These are phyloP conservation scores for Gastrophysa polygoni DNA, from an alignment of 2,888 invertebrate genomes.

Conservation along the genomic window DNA sequence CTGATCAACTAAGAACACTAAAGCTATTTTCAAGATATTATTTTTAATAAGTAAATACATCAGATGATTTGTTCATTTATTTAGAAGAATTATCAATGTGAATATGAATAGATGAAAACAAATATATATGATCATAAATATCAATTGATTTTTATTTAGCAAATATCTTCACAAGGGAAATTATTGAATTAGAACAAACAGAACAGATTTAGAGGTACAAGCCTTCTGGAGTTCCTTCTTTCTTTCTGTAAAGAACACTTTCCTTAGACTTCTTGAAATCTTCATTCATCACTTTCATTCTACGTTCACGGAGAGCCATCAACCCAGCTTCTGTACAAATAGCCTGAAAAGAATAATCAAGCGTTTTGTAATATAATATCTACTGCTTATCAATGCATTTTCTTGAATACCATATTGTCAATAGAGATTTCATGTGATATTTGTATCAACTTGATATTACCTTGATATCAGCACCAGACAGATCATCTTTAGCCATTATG, in stretches of 20 bases:
- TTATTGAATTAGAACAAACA: conserved; percentile 5
- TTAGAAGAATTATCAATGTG: too few relatives aligned
- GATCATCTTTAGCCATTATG: conserved; percentile 99
- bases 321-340: conserved; percentile 99
- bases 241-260: conserved; percentile 97
- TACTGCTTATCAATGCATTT: too few relatives aligned
- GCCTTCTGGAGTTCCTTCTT: conserved; percentile 99
- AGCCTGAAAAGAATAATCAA: conserved; percentile 74
- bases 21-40: too few relatives aligned
- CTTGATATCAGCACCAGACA: conserved; percentile 97
- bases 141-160: background rate
- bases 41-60: too few relatives aligned
- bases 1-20: background rate
- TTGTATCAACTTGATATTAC: conserved; percentile 61
- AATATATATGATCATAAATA: background rate
- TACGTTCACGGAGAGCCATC: conserved; percentile 94
- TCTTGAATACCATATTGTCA: too few relatives aligned
- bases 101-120: too few relatives aligned
- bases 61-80: too few relatives aligned
- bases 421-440: too few relatives aligned
- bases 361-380: too few relatives aligned
- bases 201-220: conserved; percentile 80
- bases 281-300: conserved; percentile 99
- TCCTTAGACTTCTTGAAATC: conserved; percentile 99
- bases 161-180: background rate